These are phyloP conservation scores for Serripes groenlandicus DNA, from an alignment of 2,888 invertebrate genomes.

Conservation along the genomic window DNA sequence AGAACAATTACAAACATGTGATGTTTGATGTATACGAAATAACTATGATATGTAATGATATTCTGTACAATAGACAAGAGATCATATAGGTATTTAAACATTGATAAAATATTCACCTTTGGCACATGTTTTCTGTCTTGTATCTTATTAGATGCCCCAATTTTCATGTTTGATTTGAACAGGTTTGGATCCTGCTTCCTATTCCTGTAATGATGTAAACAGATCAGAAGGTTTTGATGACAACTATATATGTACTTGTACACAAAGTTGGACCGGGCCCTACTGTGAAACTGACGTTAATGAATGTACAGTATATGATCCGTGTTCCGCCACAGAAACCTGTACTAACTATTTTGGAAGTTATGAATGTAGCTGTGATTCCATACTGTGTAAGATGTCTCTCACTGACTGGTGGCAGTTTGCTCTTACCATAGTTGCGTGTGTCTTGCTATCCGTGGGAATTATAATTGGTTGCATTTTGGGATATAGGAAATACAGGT, in stretches of 20 bases:
- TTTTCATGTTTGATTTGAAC: too few species aligned
- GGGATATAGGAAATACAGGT: constrained; percentile 2
- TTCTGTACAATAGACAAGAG: too few species aligned
- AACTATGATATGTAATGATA: too few species aligned
- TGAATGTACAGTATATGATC: constrained; percentile 53
- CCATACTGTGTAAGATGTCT: constrained; percentile 27
- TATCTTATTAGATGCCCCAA: too few species aligned
- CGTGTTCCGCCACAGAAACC: constrained; percentile 33
- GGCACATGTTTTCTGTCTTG: too few species aligned
- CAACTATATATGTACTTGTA: constrained; percentile 63
- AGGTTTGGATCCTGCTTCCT: constrained; percentile 55
- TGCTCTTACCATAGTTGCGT: constrained; percentile 7
- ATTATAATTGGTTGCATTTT: background rate
- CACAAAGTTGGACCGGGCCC: constrained; percentile 50
- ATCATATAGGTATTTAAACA: too few species aligned
- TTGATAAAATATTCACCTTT: too few species aligned
- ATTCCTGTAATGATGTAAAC: constrained; percentile 57
- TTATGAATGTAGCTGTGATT: constrained; percentile 46
- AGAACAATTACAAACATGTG: too few species aligned
- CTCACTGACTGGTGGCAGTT: constrained; percentile 46
- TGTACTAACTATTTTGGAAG: constrained; percentile 40
- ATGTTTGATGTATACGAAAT: too few species aligned
- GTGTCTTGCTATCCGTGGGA: background rate
- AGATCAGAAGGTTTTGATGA: constrained; percentile 58
- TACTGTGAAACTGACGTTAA: constrained; percentile 62